Conservation (phyloP, 2,888 invertebrate species). For the Archaeoteleia sp. region DNA sequence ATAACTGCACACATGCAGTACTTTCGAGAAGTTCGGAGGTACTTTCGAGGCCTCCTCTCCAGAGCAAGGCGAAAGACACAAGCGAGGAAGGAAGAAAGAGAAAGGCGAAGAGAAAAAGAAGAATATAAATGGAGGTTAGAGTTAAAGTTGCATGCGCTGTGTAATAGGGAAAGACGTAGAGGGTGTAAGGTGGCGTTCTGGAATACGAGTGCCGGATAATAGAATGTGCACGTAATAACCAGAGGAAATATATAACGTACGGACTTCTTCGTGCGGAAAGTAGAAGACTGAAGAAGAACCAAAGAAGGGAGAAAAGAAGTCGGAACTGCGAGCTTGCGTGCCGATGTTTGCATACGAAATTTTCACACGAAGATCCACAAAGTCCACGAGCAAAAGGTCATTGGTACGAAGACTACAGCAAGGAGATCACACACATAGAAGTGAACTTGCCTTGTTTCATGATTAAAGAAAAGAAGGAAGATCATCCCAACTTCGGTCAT, state of each 20-base stretch:
- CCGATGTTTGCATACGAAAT: slow-evolving; percentile 59
- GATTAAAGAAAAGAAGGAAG: slow-evolving; percentile 41
- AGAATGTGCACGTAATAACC: slow-evolving; percentile 71
- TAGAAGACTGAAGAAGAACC: slow-evolving; percentile 65
- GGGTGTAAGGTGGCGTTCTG: slow-evolving; percentile 50
- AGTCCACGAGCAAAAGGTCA: slow-evolving; percentile 43
- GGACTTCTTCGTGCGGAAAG: slow-evolving; percentile 56
- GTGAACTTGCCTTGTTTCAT: slow-evolving; percentile 35
- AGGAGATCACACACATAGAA: slow-evolving; percentile 19
- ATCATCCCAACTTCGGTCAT: slow-evolving; percentile 22
- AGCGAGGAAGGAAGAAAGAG: slow-evolving; percentile 38
- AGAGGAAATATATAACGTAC: slow-evolving; percentile 59
- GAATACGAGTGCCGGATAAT: slow-evolving; percentile 64
- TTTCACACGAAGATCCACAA: slow-evolving; percentile 49
- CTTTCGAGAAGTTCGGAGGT: slow-evolving; percentile 60
- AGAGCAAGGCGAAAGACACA: slow-evolving; percentile 44
- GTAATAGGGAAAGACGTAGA: slow-evolving; percentile 47
- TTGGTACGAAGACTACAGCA: slow-evolving; percentile 10
- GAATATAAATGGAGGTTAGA: slow-evolving; percentile 29
- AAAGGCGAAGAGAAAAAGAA: slow-evolving; percentile 26
- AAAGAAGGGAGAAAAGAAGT: slow-evolving; percentile 69
- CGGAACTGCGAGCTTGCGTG: slow-evolving; percentile 54
- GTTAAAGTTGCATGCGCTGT: slow-evolving; percentile 61
- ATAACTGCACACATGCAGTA: slow-evolving; percentile 55
- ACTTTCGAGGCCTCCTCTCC: slow-evolving; percentile 41